A percentile compares a stretch with the other conserved stretches of the same genome.
Conservation (phyloP, 1,140 invertebrate species). For the Portunus trituberculatus region DNA sequence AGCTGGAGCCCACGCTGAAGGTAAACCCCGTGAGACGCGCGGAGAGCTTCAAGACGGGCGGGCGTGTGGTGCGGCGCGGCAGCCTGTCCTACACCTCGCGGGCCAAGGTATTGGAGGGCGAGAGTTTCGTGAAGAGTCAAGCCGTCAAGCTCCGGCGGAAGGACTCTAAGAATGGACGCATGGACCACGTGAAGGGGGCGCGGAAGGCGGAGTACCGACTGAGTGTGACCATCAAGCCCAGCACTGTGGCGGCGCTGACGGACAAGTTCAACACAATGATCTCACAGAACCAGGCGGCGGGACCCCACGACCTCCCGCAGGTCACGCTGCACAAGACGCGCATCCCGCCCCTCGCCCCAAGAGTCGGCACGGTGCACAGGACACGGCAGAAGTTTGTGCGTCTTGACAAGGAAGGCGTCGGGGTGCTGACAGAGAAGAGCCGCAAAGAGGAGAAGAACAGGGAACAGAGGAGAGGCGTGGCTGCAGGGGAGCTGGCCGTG, state of each 20-base stretch:
- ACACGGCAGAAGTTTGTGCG: constrained; percentile 66
- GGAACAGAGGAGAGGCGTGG: constrained; percentile 55
- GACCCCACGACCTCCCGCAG: constrained; percentile 58
- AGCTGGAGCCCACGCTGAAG: constrained; percentile 63
- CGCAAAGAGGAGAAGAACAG: constrained; percentile 71
- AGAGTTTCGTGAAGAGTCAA: constrained; percentile 73
- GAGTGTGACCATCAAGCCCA: constrained; percentile 76
- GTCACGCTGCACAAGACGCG: constrained; percentile 60
- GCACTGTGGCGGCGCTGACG: constrained; percentile 73
- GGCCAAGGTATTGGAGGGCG: constrained; percentile 72
- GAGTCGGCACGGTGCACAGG: constrained; percentile 67
- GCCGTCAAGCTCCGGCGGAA: constrained; percentile 73
- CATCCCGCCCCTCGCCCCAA: constrained; percentile 59
- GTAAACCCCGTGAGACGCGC: constrained; percentile 74
- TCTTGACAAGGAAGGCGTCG: constrained; percentile 47
- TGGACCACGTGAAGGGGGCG: constrained; percentile 63
- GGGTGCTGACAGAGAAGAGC: constrained; percentile 64
- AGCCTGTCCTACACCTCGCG: constrained; percentile 68
- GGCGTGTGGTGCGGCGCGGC: constrained; percentile 66
- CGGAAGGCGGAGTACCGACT: constrained; percentile 75
- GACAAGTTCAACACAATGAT: constrained; percentile 77
- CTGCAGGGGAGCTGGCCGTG: constrained; percentile 21
- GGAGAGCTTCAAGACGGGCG: constrained; percentile 75
- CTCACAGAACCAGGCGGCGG: constrained; percentile 74
- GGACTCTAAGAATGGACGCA: constrained; percentile 70